phyloP scores from a whole-genome alignment of 2,797 vertebrate species.

The Harpagifer antarcticus region DNA sequence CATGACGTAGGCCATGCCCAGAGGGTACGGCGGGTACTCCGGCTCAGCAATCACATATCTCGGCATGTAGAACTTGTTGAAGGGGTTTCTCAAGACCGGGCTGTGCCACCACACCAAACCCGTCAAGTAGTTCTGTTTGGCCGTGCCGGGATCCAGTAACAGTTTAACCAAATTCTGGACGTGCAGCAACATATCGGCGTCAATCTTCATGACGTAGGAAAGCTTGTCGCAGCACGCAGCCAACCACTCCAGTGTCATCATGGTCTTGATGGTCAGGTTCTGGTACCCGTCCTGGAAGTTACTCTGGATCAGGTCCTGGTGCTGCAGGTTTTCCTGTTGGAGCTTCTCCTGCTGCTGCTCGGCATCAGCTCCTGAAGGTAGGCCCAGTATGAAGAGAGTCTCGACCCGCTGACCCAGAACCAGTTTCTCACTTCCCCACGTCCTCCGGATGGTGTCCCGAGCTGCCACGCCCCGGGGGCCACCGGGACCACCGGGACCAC shows the following conservation, averaged over 20 bases:
- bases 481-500: constrained; percentile 76
- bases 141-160: constrained; percentile 46
- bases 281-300: constrained; percentile 83
- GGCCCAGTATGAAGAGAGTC: constrained; percentile 82
- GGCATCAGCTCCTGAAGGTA: neutral
- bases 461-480: constrained; percentile 5
- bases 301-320: constrained; percentile 82
- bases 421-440: constrained; percentile 83
- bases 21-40: too few relatives aligned
- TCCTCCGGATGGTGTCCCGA: constrained; percentile 74
- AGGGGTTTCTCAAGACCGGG: too few relatives aligned
- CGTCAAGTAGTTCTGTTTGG: constrained; percentile 72
- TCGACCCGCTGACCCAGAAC: constrained; percentile 68
- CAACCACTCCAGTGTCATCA: constrained; percentile 85
- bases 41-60: too few relatives aligned
- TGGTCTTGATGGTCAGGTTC: constrained; percentile 86
- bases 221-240: constrained; percentile 59
- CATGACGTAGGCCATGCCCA: constrained; percentile 90
- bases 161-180: constrained; percentile 58
- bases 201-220: constrained; percentile 64
- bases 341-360: constrained; percentile 61
- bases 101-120: too few relatives aligned
- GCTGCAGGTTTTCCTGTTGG: constrained; percentile 56
- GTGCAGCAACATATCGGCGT: constrained; percentile 66
- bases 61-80: too few relatives aligned